These are phyloP conservation scores for Gallinago solitaria DNA, from an alignment of 2,797 vertebrate genomes.

Conservation along the genomic window DNA sequence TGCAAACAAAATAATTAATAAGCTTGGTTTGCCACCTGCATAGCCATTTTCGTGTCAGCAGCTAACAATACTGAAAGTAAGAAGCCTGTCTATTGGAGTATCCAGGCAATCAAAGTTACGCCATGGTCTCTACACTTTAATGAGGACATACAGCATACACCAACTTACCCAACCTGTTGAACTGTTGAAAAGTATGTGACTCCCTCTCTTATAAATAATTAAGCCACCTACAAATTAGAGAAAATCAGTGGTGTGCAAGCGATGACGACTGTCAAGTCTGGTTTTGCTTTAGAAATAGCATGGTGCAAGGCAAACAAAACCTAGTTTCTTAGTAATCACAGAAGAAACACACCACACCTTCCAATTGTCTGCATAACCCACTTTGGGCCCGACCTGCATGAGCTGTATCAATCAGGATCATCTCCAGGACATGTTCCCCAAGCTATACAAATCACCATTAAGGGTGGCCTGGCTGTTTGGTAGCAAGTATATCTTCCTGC, in stretches of 20 bases:
- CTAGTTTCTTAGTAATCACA: slow-evolving; percentile 71
- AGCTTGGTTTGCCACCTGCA: slow-evolving; percentile 34
- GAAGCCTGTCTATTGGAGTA: slow-evolving; percentile 12
- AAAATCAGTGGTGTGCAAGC: slow-evolving; percentile 52
- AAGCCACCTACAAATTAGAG: slow-evolving; percentile 66
- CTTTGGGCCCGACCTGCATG: slow-evolving; percentile 58
- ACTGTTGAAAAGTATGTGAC: slow-evolving; percentile 49
- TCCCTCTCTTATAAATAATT: slow-evolving; percentile 69
- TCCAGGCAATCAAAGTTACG: background rate
- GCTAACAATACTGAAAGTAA: background rate
- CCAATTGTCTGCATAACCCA: slow-evolving; percentile 63
- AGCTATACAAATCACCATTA: slow-evolving; percentile 72
- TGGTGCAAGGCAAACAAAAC: slow-evolving; percentile 71
- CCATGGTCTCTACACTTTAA: slow-evolving; percentile 46
- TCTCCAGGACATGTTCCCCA: slow-evolving; percentile 72
- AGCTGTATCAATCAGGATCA: slow-evolving; percentile 56
- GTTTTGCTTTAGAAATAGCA: slow-evolving; percentile 71
- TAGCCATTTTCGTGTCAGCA: background rate
- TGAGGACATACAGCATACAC: background rate
- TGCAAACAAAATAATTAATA: slow-evolving; percentile 50
- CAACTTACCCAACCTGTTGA: slow-evolving; percentile 48
- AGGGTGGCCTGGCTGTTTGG: slow-evolving; percentile 42
- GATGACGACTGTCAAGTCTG: slow-evolving; percentile 54
- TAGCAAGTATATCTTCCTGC: slow-evolving; percentile 56
- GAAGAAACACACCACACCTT: slow-evolving; percentile 66